Base-by-base conservation (phyloP, 1,140 invertebrate genomes). In the Ruditapes philippinarum region DNA sequence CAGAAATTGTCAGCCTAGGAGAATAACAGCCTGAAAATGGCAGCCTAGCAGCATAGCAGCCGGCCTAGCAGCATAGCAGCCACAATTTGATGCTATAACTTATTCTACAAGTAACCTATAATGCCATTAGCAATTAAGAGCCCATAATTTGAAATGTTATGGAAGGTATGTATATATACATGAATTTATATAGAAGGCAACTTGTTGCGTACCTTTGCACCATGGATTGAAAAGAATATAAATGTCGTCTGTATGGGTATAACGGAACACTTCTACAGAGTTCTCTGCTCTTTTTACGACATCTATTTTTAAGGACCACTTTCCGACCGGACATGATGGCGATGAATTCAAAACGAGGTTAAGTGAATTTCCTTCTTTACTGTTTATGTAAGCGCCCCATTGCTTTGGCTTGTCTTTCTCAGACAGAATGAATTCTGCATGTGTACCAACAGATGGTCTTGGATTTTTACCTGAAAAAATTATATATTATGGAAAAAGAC, bases 201-300 rank as follows among this genome's bases (percentile, higher is more conserved):
- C 17, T 49, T 49, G 7, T 49, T 17, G 7, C 74, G 25, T 95
- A 98, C 98, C 97, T 96, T 97, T 97, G 89, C 97, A 96, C 98
- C 98, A 99, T 12, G 98, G 98, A 96, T 99, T 99, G 92, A 98
- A 98, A 2, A 98, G 95, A 22, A 98, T 95, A 94, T 98, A 98
- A 54, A 98, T 94, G 42, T 96, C 68, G 97, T 97, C 86, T 7
- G 97, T 96, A 92, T 97, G 96, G 0, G 96, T 96, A 95, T 97
- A 98, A 86, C 97, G 96, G 90, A 97, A 93, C 33, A 97, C 96
- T 36, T 92, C 49, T 28, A 22, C 42, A 33, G 65, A 88, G n/a
- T 90, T 91, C 25, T 93, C 92, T 57, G 96, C 96, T 79, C 96
- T 96, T 28, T 97, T 96, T 95, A 97, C 98, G 0, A 98, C 98